phyloP scores from a whole-genome alignment of 2,888 invertebrate genomes.

The Rosalia funebris region DNA sequence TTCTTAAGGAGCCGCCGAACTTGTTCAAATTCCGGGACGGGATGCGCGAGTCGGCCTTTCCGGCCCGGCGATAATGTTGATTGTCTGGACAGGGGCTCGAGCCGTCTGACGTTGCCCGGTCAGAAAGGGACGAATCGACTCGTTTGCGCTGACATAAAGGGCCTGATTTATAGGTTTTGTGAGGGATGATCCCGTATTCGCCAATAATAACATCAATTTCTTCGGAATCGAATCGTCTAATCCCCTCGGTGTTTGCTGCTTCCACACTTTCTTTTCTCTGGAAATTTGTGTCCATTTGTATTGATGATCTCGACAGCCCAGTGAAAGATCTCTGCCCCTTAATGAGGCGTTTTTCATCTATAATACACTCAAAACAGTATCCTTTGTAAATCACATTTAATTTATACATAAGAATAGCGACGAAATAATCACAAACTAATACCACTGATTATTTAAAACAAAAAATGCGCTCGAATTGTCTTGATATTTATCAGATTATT shows the following conservation, averaged over 20 bases:
- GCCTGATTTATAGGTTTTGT: constrained; percentile 42
- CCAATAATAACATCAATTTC: not conserved
- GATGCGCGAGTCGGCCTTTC: constrained; percentile 25
- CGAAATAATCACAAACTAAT: too few species aligned
- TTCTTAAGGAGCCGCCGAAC: constrained; percentile 36
- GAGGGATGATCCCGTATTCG: constrained; percentile 12
- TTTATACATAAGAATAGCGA: too few species aligned
- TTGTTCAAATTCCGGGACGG: constrained; percentile 32
- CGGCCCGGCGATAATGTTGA: constrained; percentile 51
- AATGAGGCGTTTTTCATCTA: too few species aligned
- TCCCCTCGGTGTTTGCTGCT: not conserved
- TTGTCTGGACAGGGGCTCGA: constrained; percentile 51
- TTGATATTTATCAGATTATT: too few species aligned
- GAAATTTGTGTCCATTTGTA: too few species aligned
- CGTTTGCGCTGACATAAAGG: constrained; percentile 45
- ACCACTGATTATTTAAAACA: too few species aligned
- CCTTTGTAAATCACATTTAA: too few species aligned
- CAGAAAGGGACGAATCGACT: constrained; percentile 44
- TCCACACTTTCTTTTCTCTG: not conserved
- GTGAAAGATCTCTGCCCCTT: too few species aligned
- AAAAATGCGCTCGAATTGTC: too few species aligned
- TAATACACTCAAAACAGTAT: too few species aligned
- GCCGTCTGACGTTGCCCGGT: constrained; percentile 46
- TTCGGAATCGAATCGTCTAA: not conserved
- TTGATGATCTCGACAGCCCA: too few species aligned